A percentile compares a stretch with the other conserved stretches of the same genome.
Evolutionary conservation across 92 coral and sea anemone genomes (phyloP).

Genomic region (Nematostella vectensis): DNA sequence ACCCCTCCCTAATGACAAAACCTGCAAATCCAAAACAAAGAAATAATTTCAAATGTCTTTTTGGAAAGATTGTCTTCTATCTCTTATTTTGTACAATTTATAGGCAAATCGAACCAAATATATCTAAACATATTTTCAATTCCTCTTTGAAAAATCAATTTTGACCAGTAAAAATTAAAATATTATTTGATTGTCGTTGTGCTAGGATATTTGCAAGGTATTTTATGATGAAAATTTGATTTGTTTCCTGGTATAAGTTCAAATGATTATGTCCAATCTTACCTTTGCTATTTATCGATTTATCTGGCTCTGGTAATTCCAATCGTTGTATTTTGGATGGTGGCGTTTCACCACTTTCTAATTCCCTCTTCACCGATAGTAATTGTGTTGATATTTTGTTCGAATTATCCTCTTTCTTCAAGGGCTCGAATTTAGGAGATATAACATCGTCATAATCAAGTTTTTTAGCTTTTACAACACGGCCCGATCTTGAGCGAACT

Average conservation of each 20-base stretch:
- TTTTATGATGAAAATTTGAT: not conserved
- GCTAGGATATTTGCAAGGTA: not conserved
- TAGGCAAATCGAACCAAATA: no score
- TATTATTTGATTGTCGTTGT: no score
- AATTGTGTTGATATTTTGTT: slow-evolving; percentile 5
- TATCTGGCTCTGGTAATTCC: not conserved
- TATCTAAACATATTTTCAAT: no score
- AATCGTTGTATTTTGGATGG: slow-evolving; percentile 43
- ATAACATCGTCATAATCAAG: slow-evolving; percentile 85
- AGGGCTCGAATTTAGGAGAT: slow-evolving; percentile 41
- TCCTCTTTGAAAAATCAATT: no score
- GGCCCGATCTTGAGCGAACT: slow-evolving; percentile 94
- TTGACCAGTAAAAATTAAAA: no score
- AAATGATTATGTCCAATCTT: slow-evolving; percentile 8
- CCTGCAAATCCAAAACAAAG: no score
- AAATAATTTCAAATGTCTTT: no score
- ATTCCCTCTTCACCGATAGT: slow-evolving; percentile 41
- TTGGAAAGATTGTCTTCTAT: no score
- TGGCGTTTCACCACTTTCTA: slow-evolving; percentile 55
- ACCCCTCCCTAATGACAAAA: no score
- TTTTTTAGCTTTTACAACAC: slow-evolving; percentile 90
- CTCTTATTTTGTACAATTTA: no score
- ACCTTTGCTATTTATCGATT: slow-evolving; percentile 25
- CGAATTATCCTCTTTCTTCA: slow-evolving; percentile 6
- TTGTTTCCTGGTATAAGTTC: not conserved